A percentile compares a stretch with the other conserved stretches of the same genome.
phyloP scores from a whole-genome alignment of 2,888 invertebrate species.

The Ptychoptera albimana region DNA sequence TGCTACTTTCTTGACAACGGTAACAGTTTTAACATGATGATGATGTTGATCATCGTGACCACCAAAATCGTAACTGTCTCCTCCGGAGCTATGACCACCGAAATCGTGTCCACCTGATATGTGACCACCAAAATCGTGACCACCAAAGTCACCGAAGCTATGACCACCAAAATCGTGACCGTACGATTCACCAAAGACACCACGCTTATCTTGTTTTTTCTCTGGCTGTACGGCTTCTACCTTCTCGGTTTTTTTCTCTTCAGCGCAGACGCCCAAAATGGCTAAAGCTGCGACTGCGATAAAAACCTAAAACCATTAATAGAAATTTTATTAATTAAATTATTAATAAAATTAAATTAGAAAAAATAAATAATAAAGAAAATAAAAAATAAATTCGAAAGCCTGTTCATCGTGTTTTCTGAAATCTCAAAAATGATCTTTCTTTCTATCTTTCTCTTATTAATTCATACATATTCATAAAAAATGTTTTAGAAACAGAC shows the following conservation, averaged over 20 bases:
- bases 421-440: too few relatives aligned
- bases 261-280: constrained; percentile 23
- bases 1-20: constrained; percentile 52
- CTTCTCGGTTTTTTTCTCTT: constrained; percentile 38
- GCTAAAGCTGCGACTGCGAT: constrained; percentile 5
- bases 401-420: too few relatives aligned
- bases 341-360: background rate
- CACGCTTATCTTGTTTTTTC: constrained; percentile 65
- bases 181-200: constrained; percentile 36
- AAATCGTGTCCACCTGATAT: constrained; percentile 12
- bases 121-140: constrained; percentile 23
- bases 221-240: constrained; percentile 34
- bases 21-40: constrained; percentile 45
- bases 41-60: constrained; percentile 29
- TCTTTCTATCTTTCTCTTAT: background rate
- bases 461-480: background rate
- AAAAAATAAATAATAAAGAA: background rate
- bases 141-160: constrained; percentile 28
- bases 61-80: constrained; percentile 13
- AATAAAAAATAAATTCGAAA: background rate
- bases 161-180: constrained; percentile 34
- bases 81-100: constrained; percentile 18
- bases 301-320: background rate
- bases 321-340: background rate
- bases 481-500: background rate